These are phyloP conservation scores for Myotis pilosus DNA, from an alignment of 2,797 vertebrate genomes.

Conservation along the genomic window DNA sequence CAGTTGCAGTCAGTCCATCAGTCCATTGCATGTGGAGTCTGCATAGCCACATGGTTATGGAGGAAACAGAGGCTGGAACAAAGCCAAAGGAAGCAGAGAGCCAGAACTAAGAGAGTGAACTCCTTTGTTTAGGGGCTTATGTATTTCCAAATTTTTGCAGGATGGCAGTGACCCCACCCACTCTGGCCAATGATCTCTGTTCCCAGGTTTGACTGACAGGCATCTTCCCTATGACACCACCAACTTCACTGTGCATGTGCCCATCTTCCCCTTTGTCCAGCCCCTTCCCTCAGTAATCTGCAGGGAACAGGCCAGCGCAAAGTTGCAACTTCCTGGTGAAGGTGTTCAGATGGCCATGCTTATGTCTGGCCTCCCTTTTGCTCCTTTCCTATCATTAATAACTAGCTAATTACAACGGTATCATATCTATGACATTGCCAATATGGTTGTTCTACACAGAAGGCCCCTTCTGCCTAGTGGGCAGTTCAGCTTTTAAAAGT, in stretches of 20 bases:
- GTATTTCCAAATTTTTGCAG: neutral
- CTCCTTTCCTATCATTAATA: neutral
- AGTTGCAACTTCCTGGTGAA: neutral
- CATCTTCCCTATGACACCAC: neutral
- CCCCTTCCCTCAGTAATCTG: neutral
- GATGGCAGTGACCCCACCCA: neutral
- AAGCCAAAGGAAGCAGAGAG: neutral
- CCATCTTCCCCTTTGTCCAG: neutral
- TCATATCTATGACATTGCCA: neutral
- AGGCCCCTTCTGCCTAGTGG: neutral
- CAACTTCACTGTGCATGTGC: neutral
- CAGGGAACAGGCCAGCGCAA: neutral
- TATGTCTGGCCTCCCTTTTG: neutral
- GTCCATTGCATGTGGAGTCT: neutral
- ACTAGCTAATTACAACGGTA: neutral
- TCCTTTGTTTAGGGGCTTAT: neutral
- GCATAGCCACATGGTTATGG: neutral
- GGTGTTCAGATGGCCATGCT: neutral
- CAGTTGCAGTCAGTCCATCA: neutral
- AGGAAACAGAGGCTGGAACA: neutral
- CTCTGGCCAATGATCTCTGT: neutral
- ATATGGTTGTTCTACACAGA: neutral
- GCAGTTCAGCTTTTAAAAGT: neutral
- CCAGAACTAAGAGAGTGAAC: neutral
- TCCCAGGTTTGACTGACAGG: neutral